Evolutionary conservation across 2,113 vertebrate species (phyloP).

Genomic region (Sisor rabdophorus): DNA sequence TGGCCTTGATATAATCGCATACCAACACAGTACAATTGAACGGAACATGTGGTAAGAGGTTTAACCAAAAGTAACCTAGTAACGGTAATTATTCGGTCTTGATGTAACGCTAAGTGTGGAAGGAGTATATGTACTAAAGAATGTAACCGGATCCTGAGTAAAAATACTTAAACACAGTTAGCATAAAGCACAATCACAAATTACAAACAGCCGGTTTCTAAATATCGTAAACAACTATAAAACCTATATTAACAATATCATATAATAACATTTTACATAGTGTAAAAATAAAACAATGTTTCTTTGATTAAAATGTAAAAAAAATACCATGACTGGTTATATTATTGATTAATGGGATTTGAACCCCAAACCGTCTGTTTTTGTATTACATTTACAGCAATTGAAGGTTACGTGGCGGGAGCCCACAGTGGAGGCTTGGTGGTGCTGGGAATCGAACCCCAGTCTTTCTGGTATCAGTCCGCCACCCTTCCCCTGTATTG

Average conservation of each 20-base stretch:
- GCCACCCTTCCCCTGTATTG: too few species aligned
- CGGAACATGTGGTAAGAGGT: neutral
- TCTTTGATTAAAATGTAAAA: too few species aligned
- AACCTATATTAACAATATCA: neutral
- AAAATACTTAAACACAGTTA: neutral
- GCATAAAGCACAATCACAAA: neutral
- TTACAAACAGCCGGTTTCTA: neutral
- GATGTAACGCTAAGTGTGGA: neutral
- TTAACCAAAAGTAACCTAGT: conserved; percentile 27
- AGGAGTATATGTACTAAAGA: neutral
- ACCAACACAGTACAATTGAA: neutral
- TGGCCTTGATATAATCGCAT: neutral
- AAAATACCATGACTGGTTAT: too few species aligned
- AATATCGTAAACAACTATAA: neutral
- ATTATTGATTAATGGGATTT: neutral
- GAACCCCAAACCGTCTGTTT: neutral
- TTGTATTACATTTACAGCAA: too few species aligned
- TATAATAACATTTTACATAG: neutral
- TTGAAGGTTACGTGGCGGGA: too few species aligned
- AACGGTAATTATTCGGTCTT: neutral
- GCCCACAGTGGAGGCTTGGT: too few species aligned
- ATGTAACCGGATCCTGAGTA: too few species aligned
- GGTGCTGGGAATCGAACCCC: too few species aligned
- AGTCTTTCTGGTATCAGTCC: too few species aligned
- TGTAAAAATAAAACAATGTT: too few species aligned